These are phyloP conservation scores for Acanthosoma haemorrhoidale DNA, from an alignment of 2,888 invertebrate species.

Conservation along the genomic window DNA sequence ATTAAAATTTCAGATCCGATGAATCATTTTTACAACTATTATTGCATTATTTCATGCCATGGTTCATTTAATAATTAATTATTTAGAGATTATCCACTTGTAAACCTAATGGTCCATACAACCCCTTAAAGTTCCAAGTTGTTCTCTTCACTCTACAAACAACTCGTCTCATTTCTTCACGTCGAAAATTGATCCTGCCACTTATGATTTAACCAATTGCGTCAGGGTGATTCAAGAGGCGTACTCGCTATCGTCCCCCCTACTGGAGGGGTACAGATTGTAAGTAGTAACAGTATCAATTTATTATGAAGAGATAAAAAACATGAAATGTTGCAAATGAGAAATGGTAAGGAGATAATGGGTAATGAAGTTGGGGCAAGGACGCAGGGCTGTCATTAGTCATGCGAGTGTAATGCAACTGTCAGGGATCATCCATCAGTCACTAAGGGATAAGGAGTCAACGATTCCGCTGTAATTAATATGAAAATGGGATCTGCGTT, in stretches of 20 bases:
- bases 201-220: not conserved
- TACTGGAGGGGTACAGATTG: not conserved
- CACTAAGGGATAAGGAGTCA: not conserved
- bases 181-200: not conserved
- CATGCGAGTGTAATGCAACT: constrained; percentile 24
- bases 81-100: no score
- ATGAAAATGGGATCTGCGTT: constrained; percentile 6
- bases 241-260: not conserved
- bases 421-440: constrained; percentile 23
- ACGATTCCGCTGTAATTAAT: not conserved
- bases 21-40: no score
- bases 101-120: no score
- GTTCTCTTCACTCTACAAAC: no score
- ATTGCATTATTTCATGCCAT: no score
- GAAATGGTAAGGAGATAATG: constrained; percentile 27
- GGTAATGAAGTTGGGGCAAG: constrained; percentile 21
- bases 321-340: constrained; percentile 6
- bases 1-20: no score
- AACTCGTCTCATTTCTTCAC: no score
- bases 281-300: constrained; percentile 1
- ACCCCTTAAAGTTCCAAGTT: no score
- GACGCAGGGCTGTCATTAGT: not conserved
- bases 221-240: not conserved
- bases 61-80: no score
- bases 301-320: constrained; percentile 8